phyloP scores from a whole-genome alignment of 2,888 invertebrate genomes.

The Himalopsyche kuldschensis region DNA sequence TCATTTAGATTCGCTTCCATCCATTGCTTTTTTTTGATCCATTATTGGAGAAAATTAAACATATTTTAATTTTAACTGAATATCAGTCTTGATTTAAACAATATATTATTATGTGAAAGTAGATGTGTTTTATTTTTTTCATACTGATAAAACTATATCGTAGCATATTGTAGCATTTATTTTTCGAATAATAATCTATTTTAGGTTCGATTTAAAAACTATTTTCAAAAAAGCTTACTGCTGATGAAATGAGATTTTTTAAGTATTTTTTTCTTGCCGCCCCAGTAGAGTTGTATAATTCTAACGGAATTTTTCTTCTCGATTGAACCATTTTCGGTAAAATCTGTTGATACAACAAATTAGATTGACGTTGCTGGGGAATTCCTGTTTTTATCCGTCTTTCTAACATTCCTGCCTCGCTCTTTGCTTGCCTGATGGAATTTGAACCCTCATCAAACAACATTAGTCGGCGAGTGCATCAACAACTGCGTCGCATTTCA shows the following conservation, averaged over 20 bases:
- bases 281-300: not conserved
- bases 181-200: too few species aligned
- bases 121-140: too few species aligned
- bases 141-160: too few species aligned
- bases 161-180: too few species aligned
- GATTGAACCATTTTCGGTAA: not conserved
- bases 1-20: too few species aligned
- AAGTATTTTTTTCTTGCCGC: not conserved
- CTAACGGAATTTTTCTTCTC: not conserved
- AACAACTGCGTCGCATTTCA: conserved; percentile 12
- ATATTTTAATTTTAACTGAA: too few species aligned
- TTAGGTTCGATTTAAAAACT: too few species aligned
- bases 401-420: not conserved
- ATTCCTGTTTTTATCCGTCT: not conserved
- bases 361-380: not conserved
- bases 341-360: conserved; percentile 5
- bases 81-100: too few species aligned
- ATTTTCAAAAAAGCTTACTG: not conserved
- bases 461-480: conserved; percentile 11
- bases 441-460: conserved; percentile 8
- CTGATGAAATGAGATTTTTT: not conserved
- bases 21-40: too few species aligned
- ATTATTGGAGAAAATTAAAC: too few species aligned
- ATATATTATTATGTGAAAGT: too few species aligned
- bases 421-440: not conserved